Conservation (phyloP, 2,888 invertebrate species). For the Harpagoxenus sublaevis region DNA sequence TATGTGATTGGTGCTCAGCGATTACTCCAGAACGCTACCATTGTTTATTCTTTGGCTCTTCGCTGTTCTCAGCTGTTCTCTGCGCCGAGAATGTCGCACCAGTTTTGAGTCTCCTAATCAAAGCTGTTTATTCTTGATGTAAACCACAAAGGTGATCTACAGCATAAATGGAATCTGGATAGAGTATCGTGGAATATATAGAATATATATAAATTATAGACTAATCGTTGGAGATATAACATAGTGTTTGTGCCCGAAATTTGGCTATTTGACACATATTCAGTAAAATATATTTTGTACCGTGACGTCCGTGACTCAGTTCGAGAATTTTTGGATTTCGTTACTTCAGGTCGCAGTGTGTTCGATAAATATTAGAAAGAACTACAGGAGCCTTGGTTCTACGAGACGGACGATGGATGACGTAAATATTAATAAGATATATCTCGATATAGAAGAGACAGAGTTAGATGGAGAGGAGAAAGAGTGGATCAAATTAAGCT, state of each 20-base stretch:
- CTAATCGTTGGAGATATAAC: neutral
- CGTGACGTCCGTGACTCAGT: neutral
- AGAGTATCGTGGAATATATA: neutral
- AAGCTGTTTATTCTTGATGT: neutral
- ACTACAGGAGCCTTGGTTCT: no score
- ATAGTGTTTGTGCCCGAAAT: neutral
- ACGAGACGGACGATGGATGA: slow-evolving; percentile 8
- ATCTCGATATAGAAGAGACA: neutral
- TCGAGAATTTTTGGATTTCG: neutral
- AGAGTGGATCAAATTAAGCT: slow-evolving; percentile 16
- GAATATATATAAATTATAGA: neutral
- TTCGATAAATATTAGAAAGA: neutral
- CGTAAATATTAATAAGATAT: slow-evolving; percentile 34
- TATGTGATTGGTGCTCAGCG: neutral
- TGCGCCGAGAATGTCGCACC: neutral
- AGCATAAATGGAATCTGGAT: neutral
- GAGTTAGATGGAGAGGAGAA: neutral
- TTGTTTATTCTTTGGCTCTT: neutral
- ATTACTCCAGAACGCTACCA: neutral
- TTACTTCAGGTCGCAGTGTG: neutral
- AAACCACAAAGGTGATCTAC: neutral
- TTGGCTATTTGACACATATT: slow-evolving; percentile 7
- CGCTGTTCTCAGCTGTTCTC: neutral
- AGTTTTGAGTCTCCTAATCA: neutral
- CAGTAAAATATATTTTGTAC: slow-evolving; percentile 7